phyloP scores from a whole-genome alignment of 2,113 vertebrate genomes.

The Vimba vimba region DNA sequence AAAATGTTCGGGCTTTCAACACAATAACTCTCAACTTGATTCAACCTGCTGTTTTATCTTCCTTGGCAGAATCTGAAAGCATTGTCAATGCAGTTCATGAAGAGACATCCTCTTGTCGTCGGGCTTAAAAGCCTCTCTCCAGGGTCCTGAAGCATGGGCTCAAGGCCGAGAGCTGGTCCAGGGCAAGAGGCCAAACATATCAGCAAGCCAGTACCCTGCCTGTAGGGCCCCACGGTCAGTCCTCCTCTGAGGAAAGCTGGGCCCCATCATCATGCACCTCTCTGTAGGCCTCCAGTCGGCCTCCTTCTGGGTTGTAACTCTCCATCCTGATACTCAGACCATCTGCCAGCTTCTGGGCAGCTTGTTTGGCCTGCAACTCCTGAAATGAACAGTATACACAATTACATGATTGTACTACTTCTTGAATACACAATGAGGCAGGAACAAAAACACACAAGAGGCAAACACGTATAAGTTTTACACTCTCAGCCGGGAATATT shows the following conservation, averaged over 20 bases:
- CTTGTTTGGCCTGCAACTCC: constrained; percentile 89
- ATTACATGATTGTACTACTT: constrained; percentile 9
- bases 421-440: neutral
- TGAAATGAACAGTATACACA: constrained; percentile 64
- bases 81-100: constrained; percentile 54
- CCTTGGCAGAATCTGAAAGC: neutral
- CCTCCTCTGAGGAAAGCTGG: constrained; percentile 82
- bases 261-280: constrained; percentile 85
- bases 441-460: neutral
- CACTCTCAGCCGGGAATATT: neutral
- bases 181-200: constrained; percentile 56
- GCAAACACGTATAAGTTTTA: neutral
- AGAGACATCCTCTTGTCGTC: constrained; percentile 48
- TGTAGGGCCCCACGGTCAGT: constrained; percentile 63
- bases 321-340: constrained; percentile 83
- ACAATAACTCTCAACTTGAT: neutral
- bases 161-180: constrained; percentile 63
- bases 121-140: constrained; percentile 50
- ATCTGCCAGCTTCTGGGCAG: constrained; percentile 90
- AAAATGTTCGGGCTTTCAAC: neutral
- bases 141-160: constrained; percentile 59
- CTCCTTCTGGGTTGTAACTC: constrained; percentile 83
- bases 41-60: constrained; percentile 45
- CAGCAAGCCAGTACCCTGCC: constrained; percentile 61
- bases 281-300: constrained; percentile 78